These are phyloP conservation scores for Steromphala cineraria DNA, from an alignment of 2,888 invertebrate species.

Conservation along the genomic window DNA sequence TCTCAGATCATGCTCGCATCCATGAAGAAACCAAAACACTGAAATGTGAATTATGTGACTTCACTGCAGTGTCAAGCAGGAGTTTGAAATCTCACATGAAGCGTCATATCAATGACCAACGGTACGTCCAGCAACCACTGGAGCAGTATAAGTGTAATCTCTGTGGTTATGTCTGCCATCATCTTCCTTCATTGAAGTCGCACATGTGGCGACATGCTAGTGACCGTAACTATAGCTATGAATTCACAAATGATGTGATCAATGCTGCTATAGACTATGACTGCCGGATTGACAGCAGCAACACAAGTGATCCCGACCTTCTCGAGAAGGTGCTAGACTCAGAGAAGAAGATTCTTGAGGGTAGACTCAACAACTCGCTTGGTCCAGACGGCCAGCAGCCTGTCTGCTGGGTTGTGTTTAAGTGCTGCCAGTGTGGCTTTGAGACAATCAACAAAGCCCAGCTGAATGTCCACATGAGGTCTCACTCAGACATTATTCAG, in stretches of 20 bases:
- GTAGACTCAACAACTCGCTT: conserved; percentile 35
- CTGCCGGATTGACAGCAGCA: conserved; percentile 48
- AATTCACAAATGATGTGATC: conserved; percentile 72
- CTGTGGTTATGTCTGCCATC: conserved; percentile 74
- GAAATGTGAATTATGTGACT: conserved; percentile 71
- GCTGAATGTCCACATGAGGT: conserved; percentile 71
- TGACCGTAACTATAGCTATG: conserved; percentile 72
- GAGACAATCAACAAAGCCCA: conserved; percentile 71
- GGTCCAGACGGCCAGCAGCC: conserved; percentile 37
- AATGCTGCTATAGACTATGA: conserved; percentile 73
- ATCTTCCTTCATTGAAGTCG: conserved; percentile 73
- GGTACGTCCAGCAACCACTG: conserved; percentile 72
- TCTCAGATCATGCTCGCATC: conserved; percentile 50
- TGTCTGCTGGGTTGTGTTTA: conserved; percentile 70
- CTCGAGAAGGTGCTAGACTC: conserved; percentile 42
- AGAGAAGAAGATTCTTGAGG: conserved; percentile 43
- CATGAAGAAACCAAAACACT: conserved; percentile 50
- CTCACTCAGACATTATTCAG: conserved; percentile 70
- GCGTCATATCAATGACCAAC: conserved; percentile 72
- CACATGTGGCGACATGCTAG: conserved; percentile 75
- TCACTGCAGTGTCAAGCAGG: conserved; percentile 69
- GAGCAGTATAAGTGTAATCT: conserved; percentile 75
- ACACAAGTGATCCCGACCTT: conserved; percentile 37
- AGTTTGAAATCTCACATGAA: conserved; percentile 75
- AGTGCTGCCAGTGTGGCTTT: conserved; percentile 74